Evolutionary conservation across 2,797 vertebrate genomes (phyloP), one percentile per base, ranked within the genome.

Genomic region (Sebastiscus albofasciatus): DNA sequence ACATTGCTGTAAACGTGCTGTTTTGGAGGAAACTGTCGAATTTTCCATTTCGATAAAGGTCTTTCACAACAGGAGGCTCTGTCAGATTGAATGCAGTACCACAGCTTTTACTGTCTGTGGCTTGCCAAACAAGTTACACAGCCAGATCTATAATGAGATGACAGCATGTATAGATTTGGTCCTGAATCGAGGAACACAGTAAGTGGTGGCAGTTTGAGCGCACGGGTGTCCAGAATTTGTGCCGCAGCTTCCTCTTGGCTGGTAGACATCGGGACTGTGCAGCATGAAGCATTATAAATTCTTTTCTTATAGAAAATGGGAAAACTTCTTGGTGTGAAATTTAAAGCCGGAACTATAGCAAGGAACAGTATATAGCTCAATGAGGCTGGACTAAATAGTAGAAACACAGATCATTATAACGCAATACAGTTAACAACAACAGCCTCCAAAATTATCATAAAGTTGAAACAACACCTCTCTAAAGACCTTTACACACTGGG

Each of bases 151-250:
- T 88, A 81, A 78, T 67, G 54, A 82, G 71, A 62, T 72, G 77
- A 65, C 59, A 67, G 10, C 75, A 79, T 77, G 49, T 64, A 67
- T 78, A 68, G 71, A 88, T 84, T 87, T 86, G 6, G 31, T 65
- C 26, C 64, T 75, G 33, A 69, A 71, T 83, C 64, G 2, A 59
- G 42, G 11, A 73, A 83, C 59, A 68, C 75, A 83, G 64, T 27
- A 18, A 77, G 82, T 6, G 27, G 59, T 72, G 29, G 72, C 16
- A 74, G 58, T 13, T 6, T 14, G 10, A 74, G 34, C 46, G 20
- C 22, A 77, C 16, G 6, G 4, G 24, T 39, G 56, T 27, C 4
- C 18, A 64, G 56, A 75, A 49, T 79, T 66, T 80, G 3, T 72
- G 42, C 46, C 26, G 70, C 29, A 26, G 74, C 56, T 29, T 52